Conservation (phyloP, 2,888 invertebrate species). For the Drosophila gaucha region DNA sequence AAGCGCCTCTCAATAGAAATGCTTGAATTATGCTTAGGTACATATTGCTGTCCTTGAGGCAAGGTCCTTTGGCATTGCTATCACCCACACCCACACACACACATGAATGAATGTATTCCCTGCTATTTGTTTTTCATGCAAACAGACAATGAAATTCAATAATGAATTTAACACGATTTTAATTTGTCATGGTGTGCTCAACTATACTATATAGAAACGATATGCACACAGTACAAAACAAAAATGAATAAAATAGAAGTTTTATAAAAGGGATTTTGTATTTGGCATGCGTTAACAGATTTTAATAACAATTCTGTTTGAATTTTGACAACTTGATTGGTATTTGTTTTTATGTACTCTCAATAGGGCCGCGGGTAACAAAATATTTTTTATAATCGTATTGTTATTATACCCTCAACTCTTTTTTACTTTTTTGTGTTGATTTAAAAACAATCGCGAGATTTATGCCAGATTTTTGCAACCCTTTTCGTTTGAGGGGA, state of each 20-base stretch:
- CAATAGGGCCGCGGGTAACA: slow-evolving; percentile 3
- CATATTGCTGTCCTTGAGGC: background rate
- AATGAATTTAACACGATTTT: slow-evolving; percentile 45
- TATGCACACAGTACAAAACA: no score
- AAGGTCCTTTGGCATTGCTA: slow-evolving; percentile 4
- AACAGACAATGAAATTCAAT: slow-evolving; percentile 19
- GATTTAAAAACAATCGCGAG: slow-evolving; percentile 7
- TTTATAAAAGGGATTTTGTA: background rate
- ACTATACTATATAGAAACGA: no score
- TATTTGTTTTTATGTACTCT: slow-evolving; percentile 44
- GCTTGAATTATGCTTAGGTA: slow-evolving; percentile 14
- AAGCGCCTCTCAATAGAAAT: slow-evolving; percentile 1
- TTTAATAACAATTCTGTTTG: slow-evolving; percentile 13
- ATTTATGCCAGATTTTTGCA: slow-evolving; percentile 23
- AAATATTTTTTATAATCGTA: slow-evolving; percentile 11
- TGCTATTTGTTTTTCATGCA: slow-evolving; percentile 27
- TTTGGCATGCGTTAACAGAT: background rate
- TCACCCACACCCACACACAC: background rate
- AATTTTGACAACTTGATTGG: slow-evolving; percentile 46
- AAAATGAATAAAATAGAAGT: background rate
- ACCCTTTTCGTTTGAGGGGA: background rate
- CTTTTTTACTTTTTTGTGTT: background rate
- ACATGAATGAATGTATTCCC: background rate
- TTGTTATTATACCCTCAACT: slow-evolving; percentile 8
- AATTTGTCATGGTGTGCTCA: slow-evolving; percentile 27